Base-by-base conservation (phyloP, 2,797 vertebrate species). In the Pitangus sulphuratus region DNA sequence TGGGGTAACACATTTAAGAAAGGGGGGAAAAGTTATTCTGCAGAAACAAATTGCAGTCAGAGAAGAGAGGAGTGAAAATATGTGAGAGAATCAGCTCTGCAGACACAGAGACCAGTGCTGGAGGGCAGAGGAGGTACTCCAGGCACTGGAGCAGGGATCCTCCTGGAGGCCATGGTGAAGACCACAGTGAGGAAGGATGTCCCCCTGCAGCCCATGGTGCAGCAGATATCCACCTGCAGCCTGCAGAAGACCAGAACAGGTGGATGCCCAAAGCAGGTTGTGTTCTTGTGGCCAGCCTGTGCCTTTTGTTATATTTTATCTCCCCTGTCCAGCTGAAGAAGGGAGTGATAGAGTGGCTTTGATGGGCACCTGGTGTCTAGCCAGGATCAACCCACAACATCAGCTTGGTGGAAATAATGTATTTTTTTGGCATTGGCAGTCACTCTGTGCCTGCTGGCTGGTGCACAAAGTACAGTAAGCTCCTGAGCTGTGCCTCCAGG, bases 11-110 rank as follows among this genome's bases (percentile, higher is more conserved):
- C 2, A 3, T 42, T 30, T 40, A 50, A 61, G 47, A 30, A 35
- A 35, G 9, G 11, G 11, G 1, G 2, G 0, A 24, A 25, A 61
- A 42, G 15, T 3, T 4, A 4, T 1, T 50, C 17, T 16, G 30
- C 25, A 15, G 21, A 56, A 57, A 25, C 6, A 75, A 44, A 44
- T 4, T 51, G 35, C 24, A 70, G n/a, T 51, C 64, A 57, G 57
- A 69, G 54, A 50, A 45, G 40, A 24, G 15, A 33, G n/a, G 31
- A 68, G 48, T 56, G 61, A 56, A 28, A 62, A 26, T 15, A 16
- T 6, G 20, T 24, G 56, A 57, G 21, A 57, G n/a, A 33, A 62
- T 45, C 12, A 26, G 11, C 61, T 37, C 24, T 75, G 42, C 54
- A 45, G 37, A 57, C 25, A 33, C 20, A 11, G 26, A 6, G 25